Conservation (phyloP, 2,888 invertebrate genomes). For the Ctena decussata region DNA sequence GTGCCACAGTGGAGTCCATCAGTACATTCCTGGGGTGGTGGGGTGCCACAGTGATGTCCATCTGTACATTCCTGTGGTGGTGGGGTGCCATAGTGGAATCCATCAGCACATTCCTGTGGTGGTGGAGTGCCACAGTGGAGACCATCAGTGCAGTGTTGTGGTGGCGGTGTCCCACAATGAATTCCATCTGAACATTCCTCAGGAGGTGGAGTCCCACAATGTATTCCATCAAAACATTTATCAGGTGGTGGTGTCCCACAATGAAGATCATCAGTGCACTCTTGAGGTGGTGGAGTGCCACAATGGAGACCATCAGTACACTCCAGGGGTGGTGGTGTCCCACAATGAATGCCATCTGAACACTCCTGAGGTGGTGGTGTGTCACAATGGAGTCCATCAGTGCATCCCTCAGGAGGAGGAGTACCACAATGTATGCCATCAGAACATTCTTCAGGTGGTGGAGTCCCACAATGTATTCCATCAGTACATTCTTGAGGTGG, state of each 20-base stretch:
- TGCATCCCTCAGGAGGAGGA: slow-evolving; percentile 19
- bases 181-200: slow-evolving; percentile 52
- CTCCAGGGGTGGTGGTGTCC: slow-evolving; percentile 45
- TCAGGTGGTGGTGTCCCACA: slow-evolving; percentile 58
- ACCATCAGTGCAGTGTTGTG: slow-evolving; percentile 55
- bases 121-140: slow-evolving; percentile 65
- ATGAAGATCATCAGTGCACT: slow-evolving; percentile 62
- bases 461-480: slow-evolving; percentile 19
- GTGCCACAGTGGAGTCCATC: slow-evolving; percentile 71
- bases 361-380: slow-evolving; percentile 42
- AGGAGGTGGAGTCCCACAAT: slow-evolving; percentile 62
- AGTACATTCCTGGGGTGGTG: slow-evolving; percentile 42
- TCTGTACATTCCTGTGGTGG: slow-evolving; percentile 52
- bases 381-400: slow-evolving; percentile 46
- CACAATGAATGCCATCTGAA: slow-evolving; percentile 56
- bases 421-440: slow-evolving; percentile 68
- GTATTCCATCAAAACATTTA: slow-evolving; percentile 54
- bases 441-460: slow-evolving; percentile 30
- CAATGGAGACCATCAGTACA: slow-evolving; percentile 63
- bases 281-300: slow-evolving; percentile 57
- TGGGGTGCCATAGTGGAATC: slow-evolving; percentile 67
- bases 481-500: slow-evolving; percentile 44
- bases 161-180: slow-evolving; percentile 59
- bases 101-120: slow-evolving; percentile 51
- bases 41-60: slow-evolving; percentile 66